Evolutionary conservation across 2,888 invertebrate species (phyloP).

Genomic region (Tetrapedia diversipes): DNA sequence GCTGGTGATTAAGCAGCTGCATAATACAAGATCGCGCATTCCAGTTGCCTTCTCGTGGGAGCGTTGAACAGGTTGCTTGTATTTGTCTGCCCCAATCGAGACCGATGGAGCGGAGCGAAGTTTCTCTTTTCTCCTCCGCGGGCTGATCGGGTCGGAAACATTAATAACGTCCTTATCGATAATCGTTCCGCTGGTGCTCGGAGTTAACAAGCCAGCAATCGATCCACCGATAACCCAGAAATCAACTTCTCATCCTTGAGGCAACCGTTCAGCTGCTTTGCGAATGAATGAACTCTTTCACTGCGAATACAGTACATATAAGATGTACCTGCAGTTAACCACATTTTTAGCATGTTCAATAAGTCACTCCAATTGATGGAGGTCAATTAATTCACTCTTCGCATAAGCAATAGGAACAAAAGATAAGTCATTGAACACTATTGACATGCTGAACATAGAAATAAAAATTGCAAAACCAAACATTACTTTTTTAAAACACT

Average conservation of each 20-base stretch:
- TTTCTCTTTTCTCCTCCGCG: not conserved
- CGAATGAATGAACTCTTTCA: conserved; percentile 41
- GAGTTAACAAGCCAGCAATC: conserved; percentile 42
- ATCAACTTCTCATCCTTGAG: conserved; percentile 33
- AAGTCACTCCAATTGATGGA: too few relatives aligned
- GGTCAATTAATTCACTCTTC: too few relatives aligned
- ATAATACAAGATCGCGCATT: conserved; percentile 64
- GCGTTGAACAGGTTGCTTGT: conserved; percentile 42
- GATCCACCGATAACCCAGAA: conserved; percentile 48
- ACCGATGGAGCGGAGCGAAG: conserved; percentile 16
- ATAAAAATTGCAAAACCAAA: too few relatives aligned
- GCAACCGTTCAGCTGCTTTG: conserved; percentile 11
- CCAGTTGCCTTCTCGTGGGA: conserved; percentile 36
- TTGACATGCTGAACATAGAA: too few relatives aligned
- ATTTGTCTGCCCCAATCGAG: conserved; percentile 55
- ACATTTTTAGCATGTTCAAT: too few relatives aligned
- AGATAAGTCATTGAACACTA: too few relatives aligned
- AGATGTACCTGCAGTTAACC: too few relatives aligned
- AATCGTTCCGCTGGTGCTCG: conserved; percentile 29
- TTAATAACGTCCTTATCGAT: conserved; percentile 52
- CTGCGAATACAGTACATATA: too few relatives aligned
- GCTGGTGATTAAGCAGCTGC: conserved; percentile 68
- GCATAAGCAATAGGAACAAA: too few relatives aligned
- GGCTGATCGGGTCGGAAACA: conserved; percentile 21
- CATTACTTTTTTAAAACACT: too few relatives aligned